Percentiles rank a stretch among this genome's conserved stretches.
phyloP scores from a whole-genome alignment of 2,797 vertebrate species.

The Chaetophractus vellerosus region DNA sequence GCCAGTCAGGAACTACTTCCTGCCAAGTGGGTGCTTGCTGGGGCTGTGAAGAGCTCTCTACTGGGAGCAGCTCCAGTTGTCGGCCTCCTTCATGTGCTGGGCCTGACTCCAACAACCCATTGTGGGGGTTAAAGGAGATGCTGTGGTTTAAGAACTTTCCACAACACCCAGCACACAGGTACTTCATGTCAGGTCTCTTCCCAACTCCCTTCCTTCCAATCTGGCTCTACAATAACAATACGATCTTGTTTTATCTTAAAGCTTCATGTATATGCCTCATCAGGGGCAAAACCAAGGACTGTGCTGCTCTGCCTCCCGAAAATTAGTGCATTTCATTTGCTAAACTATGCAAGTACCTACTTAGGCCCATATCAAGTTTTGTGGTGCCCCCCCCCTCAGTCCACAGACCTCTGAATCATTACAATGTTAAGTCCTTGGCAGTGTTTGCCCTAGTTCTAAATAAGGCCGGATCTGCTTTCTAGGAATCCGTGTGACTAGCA shows the following conservation, averaged over 20 bases:
- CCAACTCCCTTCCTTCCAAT: neutral
- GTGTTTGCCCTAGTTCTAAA: neutral
- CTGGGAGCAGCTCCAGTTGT: neutral
- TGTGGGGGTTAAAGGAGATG: neutral
- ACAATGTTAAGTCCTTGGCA: neutral
- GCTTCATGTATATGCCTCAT: rapidly evolving
- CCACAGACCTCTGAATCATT: neutral
- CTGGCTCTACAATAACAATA: rapidly evolving
- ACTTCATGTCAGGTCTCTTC: neutral
- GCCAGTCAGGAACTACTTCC: neutral
- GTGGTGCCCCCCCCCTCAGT: neutral
- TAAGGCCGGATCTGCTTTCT: conserved; percentile 31
- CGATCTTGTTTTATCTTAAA: neutral
- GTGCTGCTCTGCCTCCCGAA: neutral
- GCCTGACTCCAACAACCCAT: neutral
- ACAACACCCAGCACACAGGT: neutral
- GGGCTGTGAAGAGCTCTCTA: neutral
- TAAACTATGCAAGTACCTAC: neutral
- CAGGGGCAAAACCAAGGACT: neutral
- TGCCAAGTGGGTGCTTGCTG: neutral
- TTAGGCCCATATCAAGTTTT: neutral
- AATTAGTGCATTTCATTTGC: neutral
- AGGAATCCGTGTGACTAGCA: conserved; percentile 43
- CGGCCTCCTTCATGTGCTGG: neutral
- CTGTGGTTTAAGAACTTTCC: neutral